Evolutionary conservation across 2,113 vertebrate species (phyloP).

Genomic region (Dissostichus mawsoni): DNA sequence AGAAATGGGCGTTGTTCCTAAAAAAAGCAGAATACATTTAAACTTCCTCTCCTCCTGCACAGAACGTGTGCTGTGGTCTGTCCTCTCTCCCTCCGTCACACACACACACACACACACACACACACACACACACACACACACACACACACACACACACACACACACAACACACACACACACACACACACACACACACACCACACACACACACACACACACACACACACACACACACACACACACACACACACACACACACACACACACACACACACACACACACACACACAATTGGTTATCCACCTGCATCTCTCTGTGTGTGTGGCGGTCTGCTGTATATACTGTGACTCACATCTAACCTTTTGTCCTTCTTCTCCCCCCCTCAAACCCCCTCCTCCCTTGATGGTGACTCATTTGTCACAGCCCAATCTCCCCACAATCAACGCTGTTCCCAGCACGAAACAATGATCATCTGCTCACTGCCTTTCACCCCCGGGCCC

Average conservation of each 20-base stretch:
- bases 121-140: conserved; percentile 20
- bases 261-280: conserved; percentile 18
- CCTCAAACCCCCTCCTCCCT: not conserved
- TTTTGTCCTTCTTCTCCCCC: conserved; percentile 20
- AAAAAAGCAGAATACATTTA: not conserved
- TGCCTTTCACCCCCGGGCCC: not conserved
- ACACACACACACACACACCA: too few relatives aligned
- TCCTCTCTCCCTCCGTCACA: not conserved
- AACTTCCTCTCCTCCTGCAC: not conserved
- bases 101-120: conserved; percentile 29
- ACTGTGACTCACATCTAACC: conserved; percentile 43
- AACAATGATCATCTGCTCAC: conserved; percentile 1
- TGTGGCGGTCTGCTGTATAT: not conserved
- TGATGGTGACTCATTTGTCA: conserved; percentile 14
- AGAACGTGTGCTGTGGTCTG: not conserved
- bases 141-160: conserved; percentile 14
- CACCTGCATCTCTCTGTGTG: not conserved
- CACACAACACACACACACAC: conserved; percentile 23
- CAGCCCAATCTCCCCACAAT: conserved; percentile 8
- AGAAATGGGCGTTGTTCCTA: not conserved
- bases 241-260: conserved; percentile 29
- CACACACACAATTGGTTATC: conserved; percentile 25
- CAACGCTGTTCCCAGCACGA: conserved; percentile 1
- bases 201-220: conserved; percentile 26
- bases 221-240: conserved; percentile 12